Evolutionary conservation across 2,797 vertebrate species (phyloP), one percentile per base, ranked within the genome.

Genomic region (Parauchenoglanis punctatus): DNA sequence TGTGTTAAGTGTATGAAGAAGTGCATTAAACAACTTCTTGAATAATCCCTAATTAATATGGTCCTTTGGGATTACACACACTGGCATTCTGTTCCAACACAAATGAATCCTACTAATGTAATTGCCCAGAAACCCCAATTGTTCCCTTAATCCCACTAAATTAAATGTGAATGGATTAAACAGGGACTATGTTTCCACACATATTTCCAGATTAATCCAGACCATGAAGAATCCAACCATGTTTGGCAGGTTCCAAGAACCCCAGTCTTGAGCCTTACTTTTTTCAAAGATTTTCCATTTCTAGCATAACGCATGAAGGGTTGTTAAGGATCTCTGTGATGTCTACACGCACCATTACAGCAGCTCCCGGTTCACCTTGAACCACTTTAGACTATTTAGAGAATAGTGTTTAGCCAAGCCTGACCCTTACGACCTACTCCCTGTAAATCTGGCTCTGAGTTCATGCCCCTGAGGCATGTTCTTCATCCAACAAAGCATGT

Each of bases 401-500:
- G 94, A 93, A 91, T 88, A 80, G 82, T 94, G 94, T 95, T 95
- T 95, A 91, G 91, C 86, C 91, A 94, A 92, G 92, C 85, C 49
- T 94, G 94, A 96, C 94, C 95, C 93, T 25, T 89, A 87, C 90
- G 92, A 95, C 94, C 95, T 91, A 77, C 87, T 93, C 92, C 91
- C 93, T 93, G 94, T 95, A 95, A 95, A 93, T 91, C 89, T 93
- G 92, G 91, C 92, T 59, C 52, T 15, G 89, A 93, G 93, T 93
- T 89, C 92, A 92, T 65, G 72, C 18, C 80, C 56, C 52, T 49
- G 70, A 68, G 88, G 52, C 63, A 77, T 70, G 80, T 78, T 86
- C 73, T 84, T 68, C 54, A 31, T 56, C 72, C 25, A 7, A 25
- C 35, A 40, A 44, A 44, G 40, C 49, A 31, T 70, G 65, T 52